Evolutionary conservation across 1,140 invertebrate species (phyloP), one percentile per base, ranked within the genome.

Genomic region (Dinoponera quadriceps): DNA sequence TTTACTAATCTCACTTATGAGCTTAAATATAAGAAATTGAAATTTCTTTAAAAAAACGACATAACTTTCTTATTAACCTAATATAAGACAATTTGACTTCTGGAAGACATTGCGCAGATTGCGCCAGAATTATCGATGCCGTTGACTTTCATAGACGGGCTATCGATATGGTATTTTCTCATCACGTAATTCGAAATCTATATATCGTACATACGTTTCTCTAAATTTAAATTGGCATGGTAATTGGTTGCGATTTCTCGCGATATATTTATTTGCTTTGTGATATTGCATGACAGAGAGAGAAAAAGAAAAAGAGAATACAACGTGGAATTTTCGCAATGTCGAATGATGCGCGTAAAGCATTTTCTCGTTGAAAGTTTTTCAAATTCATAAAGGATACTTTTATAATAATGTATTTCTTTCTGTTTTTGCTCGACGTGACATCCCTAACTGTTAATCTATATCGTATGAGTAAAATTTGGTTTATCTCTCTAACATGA

Each of bases 351-450:
- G 13, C 3, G 33, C 3, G 11, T 69, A 27, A 69, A 1, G 5
- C 14, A 3, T 29, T 9, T 55, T 71, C 14, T 72, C 2, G 16
- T 72, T 81, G 63, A 81, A 81, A 68, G 55, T 81, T 81, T 73
- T 60, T 81, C 13, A 68, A 81, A 22, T 81, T 73, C 2, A 20
- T 73, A 7, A 49, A 29, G n/a, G 13, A 62, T 62, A 60, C 68
- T 49, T 81, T 81, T 81, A 2, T 59, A 18, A n/a, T 51, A 48
- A 49, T 62, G 54, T 81, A 81, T 51, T 81, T 81, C 22, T 51
- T 60, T 29, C 44, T 81, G 13, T 55, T 81, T 60, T 7, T 25
- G 1, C 63, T 73, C 44, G 78, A 38, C 16, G 25, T 81, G 14
- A 27, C 68, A 54, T 81, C 78, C 62, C 38, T 81, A 51, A 73